A percentile compares a stretch with the other conserved stretches of the same genome.
These are phyloP conservation scores for Drosophila merina DNA, from an alignment of 2,888 invertebrate species.

Conservation along the genomic window DNA sequence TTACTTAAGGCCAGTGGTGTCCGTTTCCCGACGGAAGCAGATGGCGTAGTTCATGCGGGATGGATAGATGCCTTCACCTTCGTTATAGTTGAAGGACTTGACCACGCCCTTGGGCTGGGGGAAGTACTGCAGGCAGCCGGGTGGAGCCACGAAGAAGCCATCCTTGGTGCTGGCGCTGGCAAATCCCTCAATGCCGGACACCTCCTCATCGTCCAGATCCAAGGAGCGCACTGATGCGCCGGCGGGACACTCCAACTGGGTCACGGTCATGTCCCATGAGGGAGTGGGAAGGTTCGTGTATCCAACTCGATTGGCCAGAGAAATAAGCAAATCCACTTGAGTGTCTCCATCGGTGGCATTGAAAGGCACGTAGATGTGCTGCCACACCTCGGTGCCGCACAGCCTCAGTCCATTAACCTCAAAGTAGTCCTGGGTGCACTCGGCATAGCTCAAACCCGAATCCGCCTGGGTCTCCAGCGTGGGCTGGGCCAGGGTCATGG, in stretches of 20 bases:
- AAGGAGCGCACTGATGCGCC: conserved; percentile 66
- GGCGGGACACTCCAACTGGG: conserved; percentile 74
- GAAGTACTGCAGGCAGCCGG: conserved; percentile 78
- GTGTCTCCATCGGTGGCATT: conserved; percentile 70
- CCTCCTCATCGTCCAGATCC: not conserved
- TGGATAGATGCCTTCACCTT: conserved; percentile 86
- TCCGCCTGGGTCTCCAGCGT: conserved; percentile 39
- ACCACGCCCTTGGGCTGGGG: conserved; percentile 63
- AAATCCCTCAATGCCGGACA: conserved; percentile 16
- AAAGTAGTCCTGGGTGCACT: conserved; percentile 68
- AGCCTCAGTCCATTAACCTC: conserved; percentile 76
- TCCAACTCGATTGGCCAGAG: conserved; percentile 57
- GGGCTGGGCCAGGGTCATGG: conserved; percentile 76
- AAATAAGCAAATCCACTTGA: conserved; percentile 45
- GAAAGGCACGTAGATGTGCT: conserved; percentile 84
- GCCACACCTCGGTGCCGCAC: conserved; percentile 87
- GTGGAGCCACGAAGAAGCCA: conserved; percentile 72
- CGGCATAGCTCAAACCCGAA: conserved; percentile 50
- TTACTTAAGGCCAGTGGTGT: conserved; percentile 63
- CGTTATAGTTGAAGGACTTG: conserved; percentile 86
- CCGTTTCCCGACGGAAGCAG: conserved; percentile 85
- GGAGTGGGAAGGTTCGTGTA: conserved; percentile 11
- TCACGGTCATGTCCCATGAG: conserved; percentile 34
- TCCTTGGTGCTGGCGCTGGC: conserved; percentile 53
- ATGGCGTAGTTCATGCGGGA: conserved; percentile 86